phyloP scores from a whole-genome alignment of 2,888 invertebrate genomes.

The Sphaerolaimus hirsutus region DNA sequence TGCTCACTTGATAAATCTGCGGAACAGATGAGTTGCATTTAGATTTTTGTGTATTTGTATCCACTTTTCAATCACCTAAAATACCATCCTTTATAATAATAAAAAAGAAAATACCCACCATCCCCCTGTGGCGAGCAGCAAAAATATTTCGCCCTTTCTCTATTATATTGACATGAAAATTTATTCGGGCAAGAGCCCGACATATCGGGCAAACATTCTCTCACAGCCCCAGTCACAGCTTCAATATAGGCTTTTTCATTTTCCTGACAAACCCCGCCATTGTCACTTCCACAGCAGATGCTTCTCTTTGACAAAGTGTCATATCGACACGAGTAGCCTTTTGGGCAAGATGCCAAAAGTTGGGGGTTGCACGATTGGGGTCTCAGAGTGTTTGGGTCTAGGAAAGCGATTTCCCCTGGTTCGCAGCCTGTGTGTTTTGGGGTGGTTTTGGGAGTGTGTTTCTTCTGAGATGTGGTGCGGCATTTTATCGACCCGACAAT shows the following conservation, averaged over 20 bases:
- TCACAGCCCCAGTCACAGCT: background rate
- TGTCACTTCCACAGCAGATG: slow-evolving; percentile 2
- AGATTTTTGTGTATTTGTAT: too few relatives aligned
- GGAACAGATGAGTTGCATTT: too few relatives aligned
- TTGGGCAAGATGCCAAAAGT: background rate
- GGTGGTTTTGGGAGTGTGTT: too few relatives aligned
- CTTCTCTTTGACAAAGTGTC: background rate
- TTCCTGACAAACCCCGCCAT: background rate
- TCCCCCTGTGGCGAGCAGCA: background rate
- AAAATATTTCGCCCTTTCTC: background rate
- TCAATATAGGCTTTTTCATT: background rate
- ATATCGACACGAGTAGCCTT: background rate
- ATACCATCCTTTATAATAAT: too few relatives aligned
- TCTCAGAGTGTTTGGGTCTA: slow-evolving; percentile 1
- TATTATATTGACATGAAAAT: background rate
- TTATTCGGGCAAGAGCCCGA: background rate
- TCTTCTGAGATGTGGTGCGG: too few relatives aligned
- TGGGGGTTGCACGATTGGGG: background rate
- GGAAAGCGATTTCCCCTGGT: slow-evolving; percentile 3
- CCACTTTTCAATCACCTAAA: too few relatives aligned
- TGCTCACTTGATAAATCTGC: too few relatives aligned
- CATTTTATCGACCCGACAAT: too few relatives aligned
- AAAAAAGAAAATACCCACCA: background rate
- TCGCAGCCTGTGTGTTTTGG: background rate
- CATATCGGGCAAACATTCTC: background rate